Percentiles rank a stretch among this genome's conserved stretches.
These are phyloP conservation scores for Cephus pulcher DNA, from an alignment of 2,888 invertebrate genomes.

Conservation along the genomic window DNA sequence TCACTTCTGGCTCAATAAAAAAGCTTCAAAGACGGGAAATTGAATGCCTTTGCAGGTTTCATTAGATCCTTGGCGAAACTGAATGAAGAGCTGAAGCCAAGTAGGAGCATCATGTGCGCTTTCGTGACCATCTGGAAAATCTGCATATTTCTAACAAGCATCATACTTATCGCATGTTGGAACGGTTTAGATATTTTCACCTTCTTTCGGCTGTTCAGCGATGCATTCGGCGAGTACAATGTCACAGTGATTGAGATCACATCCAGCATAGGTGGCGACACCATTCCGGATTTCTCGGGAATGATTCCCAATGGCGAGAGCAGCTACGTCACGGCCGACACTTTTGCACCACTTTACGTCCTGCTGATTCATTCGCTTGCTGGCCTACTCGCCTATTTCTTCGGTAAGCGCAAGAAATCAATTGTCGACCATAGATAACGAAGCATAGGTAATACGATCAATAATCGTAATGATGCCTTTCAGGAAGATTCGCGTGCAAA, in stretches of 20 bases:
- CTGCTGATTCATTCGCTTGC: conserved; percentile 75
- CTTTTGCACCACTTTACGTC: conserved; percentile 69
- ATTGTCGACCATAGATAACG: not conserved
- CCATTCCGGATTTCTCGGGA: conserved; percentile 63
- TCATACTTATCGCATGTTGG: conserved; percentile 70
- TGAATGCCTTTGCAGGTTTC: conserved; percentile 53
- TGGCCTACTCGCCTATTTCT: conserved; percentile 76
- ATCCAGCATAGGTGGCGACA: conserved; percentile 42
- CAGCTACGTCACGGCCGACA: conserved; percentile 53
- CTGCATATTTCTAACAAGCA: conserved; percentile 75
- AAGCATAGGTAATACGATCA: not conserved
- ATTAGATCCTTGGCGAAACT: conserved; percentile 66
- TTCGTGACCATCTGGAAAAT: conserved; percentile 83
- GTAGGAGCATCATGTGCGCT: conserved; percentile 80
- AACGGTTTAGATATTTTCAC: conserved; percentile 45
- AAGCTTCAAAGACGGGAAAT: not conserved
- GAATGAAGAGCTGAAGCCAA: conserved; percentile 70
- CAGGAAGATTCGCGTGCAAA: conserved; percentile 86
- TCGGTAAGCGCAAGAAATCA: conserved; percentile 56
- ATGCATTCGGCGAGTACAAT: conserved; percentile 43
- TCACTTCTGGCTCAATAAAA: not conserved
- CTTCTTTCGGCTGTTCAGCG: conserved; percentile 45
- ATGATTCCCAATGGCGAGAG: conserved; percentile 62
- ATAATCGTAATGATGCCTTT: conserved; percentile 8
- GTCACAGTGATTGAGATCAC: conserved; percentile 45